phyloP scores from a whole-genome alignment of 2,888 invertebrate genomes.

The Euclidia mi region DNA sequence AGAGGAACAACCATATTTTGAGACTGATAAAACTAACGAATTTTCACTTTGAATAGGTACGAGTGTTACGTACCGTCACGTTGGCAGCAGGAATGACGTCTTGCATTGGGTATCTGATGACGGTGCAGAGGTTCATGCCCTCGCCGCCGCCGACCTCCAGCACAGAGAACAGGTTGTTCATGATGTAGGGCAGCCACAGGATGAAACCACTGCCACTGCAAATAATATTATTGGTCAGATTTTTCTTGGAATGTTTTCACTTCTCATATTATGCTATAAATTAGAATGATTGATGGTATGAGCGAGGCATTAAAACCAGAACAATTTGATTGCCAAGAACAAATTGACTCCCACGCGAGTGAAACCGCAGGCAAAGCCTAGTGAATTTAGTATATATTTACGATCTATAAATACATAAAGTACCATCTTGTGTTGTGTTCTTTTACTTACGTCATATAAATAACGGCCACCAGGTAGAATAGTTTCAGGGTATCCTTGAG shows the following conservation, averaged over 20 bases:
- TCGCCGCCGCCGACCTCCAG: conserved; percentile 76
- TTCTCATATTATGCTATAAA: neutral
- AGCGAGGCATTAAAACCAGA: too few relatives aligned
- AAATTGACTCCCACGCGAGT: too few relatives aligned
- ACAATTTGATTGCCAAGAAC: too few relatives aligned
- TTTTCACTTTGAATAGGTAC: neutral
- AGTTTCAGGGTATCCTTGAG: conserved; percentile 88
- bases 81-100: conserved; percentile 66
- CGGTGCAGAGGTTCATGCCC: conserved; percentile 83
- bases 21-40: too few relatives aligned
- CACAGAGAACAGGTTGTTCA: conserved; percentile 85
- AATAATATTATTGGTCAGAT: conserved; percentile 13
- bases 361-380: too few relatives aligned
- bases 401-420: too few relatives aligned
- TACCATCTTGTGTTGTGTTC: neutral
- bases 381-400: too few relatives aligned
- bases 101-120: conserved; percentile 72
- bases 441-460: conserved; percentile 87
- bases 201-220: conserved; percentile 85
- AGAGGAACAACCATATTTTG: too few relatives aligned
- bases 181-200: conserved; percentile 86
- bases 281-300: too few relatives aligned
- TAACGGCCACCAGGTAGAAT: conserved; percentile 90
- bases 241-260: neutral
- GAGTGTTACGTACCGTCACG: conserved; percentile 25